Conservation (phyloP, 35 echinoderm and acorn worm genomes). For the Heliocidaris erythrogramma region DNA sequence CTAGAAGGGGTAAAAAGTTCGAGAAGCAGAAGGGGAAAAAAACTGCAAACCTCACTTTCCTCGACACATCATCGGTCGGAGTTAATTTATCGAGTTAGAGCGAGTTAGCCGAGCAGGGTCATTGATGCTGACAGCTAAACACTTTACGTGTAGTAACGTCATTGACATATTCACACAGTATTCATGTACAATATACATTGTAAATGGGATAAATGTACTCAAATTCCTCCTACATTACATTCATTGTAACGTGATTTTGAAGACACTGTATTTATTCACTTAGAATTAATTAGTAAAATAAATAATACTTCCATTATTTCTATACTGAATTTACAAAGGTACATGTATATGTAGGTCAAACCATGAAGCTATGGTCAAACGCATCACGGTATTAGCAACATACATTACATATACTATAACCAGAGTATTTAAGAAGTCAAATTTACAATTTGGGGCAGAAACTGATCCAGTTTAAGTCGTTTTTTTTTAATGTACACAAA, state of each 20-base stretch:
- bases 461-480: too few species aligned
- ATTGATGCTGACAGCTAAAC: constrained; percentile 22
- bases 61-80: not conserved
- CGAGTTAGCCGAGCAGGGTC: constrained; percentile 18
- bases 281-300: not conserved
- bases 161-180: constrained; percentile 1
- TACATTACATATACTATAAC: too few species aligned
- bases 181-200: not conserved
- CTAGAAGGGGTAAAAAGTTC: not conserved
- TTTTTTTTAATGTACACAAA: too few species aligned
- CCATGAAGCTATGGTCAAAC: too few species aligned
- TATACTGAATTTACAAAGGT: too few species aligned
- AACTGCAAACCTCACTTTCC: not conserved
- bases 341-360: too few species aligned
- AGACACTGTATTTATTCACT: not conserved
- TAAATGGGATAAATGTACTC: not conserved
- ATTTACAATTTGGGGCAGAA: too few species aligned
- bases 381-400: too few species aligned
- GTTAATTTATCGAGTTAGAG: constrained; percentile 10
- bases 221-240: not conserved
- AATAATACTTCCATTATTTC: too few species aligned
- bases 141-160: not conserved
- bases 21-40: not conserved
- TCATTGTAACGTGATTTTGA: not conserved
- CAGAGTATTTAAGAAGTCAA: too few species aligned